Conservation (phyloP, 2,888 invertebrate species). For the Frankliniella intonsa region DNA sequence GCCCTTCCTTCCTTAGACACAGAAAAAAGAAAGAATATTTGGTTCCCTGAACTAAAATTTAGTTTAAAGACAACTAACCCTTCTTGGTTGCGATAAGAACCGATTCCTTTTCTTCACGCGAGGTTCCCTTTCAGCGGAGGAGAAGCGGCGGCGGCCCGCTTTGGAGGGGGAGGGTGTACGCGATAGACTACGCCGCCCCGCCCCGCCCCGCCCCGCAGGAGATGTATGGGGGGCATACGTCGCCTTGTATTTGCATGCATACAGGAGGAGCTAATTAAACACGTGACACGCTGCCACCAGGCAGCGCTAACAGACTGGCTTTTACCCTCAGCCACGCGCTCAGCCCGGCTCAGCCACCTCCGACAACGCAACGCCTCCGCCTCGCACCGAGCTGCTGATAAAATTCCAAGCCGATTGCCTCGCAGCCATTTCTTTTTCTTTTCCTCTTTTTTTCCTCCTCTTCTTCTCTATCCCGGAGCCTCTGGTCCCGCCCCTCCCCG, state of each 20-base stretch:
- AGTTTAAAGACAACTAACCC: too few species aligned
- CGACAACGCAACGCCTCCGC: too few species aligned
- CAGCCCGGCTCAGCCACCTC: too few species aligned
- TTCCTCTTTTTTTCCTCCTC: not conserved
- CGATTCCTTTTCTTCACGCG: too few species aligned
- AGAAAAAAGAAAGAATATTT: too few species aligned
- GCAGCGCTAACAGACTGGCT: not conserved
- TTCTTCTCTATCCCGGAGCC: not conserved
- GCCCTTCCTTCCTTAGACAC: not conserved
- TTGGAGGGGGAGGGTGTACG: not conserved
- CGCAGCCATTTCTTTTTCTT: not conserved
- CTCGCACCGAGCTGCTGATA: too few species aligned
- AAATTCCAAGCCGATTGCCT: too few species aligned
- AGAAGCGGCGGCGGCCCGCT: too few species aligned
- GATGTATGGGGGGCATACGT: slow-evolving; percentile 11
- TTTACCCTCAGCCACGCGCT: too few species aligned
- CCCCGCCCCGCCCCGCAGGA: not conserved
- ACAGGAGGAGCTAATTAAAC: slow-evolving; percentile 17
- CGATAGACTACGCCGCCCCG: not conserved
- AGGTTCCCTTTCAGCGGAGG: too few species aligned
- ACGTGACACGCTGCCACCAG: not conserved
- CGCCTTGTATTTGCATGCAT: slow-evolving; percentile 10
- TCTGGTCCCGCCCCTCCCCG: not conserved
- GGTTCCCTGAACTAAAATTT: too few species aligned
- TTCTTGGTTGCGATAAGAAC: too few species aligned